Percentiles rank a stretch among this genome's conserved stretches.
Evolutionary conservation across 2,888 invertebrate genomes (phyloP).

Genomic region (Neoitamus cyanurus): DNA sequence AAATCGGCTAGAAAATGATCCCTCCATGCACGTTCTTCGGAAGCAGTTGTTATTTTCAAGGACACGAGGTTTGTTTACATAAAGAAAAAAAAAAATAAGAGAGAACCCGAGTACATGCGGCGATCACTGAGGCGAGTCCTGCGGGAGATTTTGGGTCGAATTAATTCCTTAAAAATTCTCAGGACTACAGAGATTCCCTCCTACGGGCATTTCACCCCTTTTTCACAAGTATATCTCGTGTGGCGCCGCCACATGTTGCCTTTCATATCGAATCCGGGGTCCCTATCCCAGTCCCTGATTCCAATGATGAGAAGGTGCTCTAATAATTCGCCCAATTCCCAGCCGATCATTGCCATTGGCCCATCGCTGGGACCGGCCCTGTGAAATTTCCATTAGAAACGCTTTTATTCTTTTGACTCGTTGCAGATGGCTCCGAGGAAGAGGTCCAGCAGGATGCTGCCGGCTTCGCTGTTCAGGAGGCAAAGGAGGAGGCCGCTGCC

Average conservation of each 20-base stretch:
- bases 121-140: background rate
- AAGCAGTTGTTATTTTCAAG: too few relatives aligned
- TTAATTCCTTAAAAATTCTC: background rate
- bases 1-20: too few relatives aligned
- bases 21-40: too few relatives aligned
- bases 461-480: constrained; percentile 57
- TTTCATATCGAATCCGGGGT: background rate
- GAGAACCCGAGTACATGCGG: background rate
- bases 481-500: constrained; percentile 61
- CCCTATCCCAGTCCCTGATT: background rate
- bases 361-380: background rate
- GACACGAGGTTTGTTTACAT: too few relatives aligned
- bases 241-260: constrained; percentile 10
- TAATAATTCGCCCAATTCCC: constrained; percentile 8
- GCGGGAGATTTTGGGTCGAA: background rate
- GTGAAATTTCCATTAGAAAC: constrained; percentile 8
- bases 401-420: constrained; percentile 35
- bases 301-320: constrained; percentile 20
- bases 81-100: too few relatives aligned
- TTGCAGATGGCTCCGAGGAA: constrained; percentile 49
- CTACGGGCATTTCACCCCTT: background rate
- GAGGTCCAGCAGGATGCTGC: constrained; percentile 47
- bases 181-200: background rate
- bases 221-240: background rate
- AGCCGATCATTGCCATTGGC: background rate